Conservation (phyloP, 2,797 vertebrate species). For the Strix occidentalis region DNA sequence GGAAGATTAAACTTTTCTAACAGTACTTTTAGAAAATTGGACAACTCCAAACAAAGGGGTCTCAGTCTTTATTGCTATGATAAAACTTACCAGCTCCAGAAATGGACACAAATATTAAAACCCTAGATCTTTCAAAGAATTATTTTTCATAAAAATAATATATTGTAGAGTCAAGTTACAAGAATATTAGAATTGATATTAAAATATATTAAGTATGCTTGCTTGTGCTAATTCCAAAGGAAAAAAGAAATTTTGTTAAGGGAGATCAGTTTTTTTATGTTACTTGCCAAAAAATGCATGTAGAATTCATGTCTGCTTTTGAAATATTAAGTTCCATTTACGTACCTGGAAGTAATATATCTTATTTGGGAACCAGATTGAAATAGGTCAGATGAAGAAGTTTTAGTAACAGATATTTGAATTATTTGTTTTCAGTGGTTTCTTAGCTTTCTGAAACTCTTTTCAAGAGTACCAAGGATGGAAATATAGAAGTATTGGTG, state of each 20-base stretch:
- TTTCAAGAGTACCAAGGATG: not conserved
- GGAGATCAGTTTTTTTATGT: rapidly evolving
- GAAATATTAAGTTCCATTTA: not conserved
- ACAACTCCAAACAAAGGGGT: rapidly evolving
- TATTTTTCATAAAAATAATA: not conserved
- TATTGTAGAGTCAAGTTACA: rapidly evolving
- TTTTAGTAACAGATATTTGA: not conserved
- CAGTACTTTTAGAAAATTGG: not conserved
- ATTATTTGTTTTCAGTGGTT: not conserved
- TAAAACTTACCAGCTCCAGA: not conserved
- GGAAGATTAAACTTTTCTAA: not conserved
- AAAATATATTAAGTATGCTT: not conserved
- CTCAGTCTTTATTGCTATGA: not conserved
- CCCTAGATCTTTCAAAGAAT: not conserved
- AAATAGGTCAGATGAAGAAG: not conserved
- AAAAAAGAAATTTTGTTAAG: not conserved
- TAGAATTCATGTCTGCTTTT: not conserved
- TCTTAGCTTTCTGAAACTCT: not conserved
- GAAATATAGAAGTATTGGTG: not conserved
- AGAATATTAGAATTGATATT: not conserved
- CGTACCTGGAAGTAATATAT: not conserved
- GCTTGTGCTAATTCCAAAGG: not conserved
- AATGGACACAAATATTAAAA: not conserved
- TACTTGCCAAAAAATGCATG: not conserved
- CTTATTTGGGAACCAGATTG: not conserved